Evolutionary conservation across 2,888 invertebrate genomes (phyloP), one percentile per base, ranked within the genome.

Genomic region (Morpho helenor): DNA sequence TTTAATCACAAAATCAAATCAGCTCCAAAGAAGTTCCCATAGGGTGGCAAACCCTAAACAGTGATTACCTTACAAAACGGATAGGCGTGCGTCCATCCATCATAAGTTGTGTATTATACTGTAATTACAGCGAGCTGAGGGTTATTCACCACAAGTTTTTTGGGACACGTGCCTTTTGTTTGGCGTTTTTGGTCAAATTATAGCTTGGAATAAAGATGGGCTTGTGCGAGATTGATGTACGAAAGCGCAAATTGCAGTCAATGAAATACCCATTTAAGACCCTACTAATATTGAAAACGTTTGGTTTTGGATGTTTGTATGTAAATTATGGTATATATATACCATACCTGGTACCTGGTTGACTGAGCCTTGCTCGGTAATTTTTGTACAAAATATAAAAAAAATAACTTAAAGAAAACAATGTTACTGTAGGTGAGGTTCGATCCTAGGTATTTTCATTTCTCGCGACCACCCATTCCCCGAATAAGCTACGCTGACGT

Each of bases 151-250:
- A 45, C 49, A 56, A 53, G 57, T 52, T 53, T 57, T 56, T 54
- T 55, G 9, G 46, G 72, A 55, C 84, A 82, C 84, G 84, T 83
- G 85, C 44, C 76, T 66, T 73, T 83, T 83, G 82, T 84, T 79
- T 76, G 78, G 73, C 52, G 59, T 65, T 63, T 31, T 61, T 63
- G 60, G 69, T 62, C 70, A 80, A 82, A 84, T 84, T 84, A 82
- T 68, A 72, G 74, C 52, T 48, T 42, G 7, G 44, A 51, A 45
- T 10, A n/a, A 22, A 16, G 42, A 50, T 47, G 49, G 52, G 56
- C 40, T 49, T 10, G 50, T 53, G 49, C 8, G 16, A 48, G 51
- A 59, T 52, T 52, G 53, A 47, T 53, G 52, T 45, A 53, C 46
- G 45, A 9, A 40, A 52, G 46, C 53, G 43, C 49, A 60, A 57